Evolutionary conservation across 2,888 invertebrate genomes (phyloP).

Genomic region (Trichopria drosophilae): DNA sequence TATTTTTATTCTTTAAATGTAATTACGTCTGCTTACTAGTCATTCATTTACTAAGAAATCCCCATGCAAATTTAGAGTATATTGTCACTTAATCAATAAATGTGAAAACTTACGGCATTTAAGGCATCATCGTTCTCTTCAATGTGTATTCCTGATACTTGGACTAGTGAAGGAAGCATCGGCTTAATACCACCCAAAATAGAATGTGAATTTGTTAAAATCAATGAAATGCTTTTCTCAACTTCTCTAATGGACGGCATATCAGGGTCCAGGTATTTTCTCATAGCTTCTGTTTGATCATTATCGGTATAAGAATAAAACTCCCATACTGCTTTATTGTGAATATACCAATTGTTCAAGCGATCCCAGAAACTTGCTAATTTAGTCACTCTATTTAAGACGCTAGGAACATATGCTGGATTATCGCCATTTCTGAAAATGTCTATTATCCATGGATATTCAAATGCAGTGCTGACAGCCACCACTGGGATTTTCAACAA

Average conservation of each 20-base stretch:
- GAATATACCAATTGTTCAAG: constrained; percentile 13
- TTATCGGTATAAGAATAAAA: constrained; percentile 20
- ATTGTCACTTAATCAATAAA: too few species aligned
- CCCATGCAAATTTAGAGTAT: too few species aligned
- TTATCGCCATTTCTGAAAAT: too few species aligned
- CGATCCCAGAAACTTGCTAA: constrained; percentile 26
- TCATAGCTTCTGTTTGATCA: constrained; percentile 33
- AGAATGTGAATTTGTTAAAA: constrained; percentile 62
- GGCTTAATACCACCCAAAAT: constrained; percentile 61
- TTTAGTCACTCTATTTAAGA: too few species aligned
- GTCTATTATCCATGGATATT: too few species aligned
- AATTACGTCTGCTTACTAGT: too few species aligned
- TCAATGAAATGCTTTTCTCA: constrained; percentile 46
- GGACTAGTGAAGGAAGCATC: constrained; percentile 59
- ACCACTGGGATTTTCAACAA: constrained; percentile 20
- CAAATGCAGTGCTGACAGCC: too few species aligned
- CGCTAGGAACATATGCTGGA: too few species aligned
- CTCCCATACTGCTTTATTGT: constrained; percentile 11
- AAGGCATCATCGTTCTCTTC: too few species aligned
- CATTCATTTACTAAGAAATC: too few species aligned
- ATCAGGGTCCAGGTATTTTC: constrained; percentile 40
- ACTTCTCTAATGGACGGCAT: constrained; percentile 35
- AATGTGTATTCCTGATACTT: constrained; percentile 63
- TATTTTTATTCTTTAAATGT: too few species aligned
- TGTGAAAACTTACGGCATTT: too few species aligned